These are phyloP conservation scores for Monomorium pharaonis DNA, from an alignment of 1,140 invertebrate genomes.

Conservation along the genomic window DNA sequence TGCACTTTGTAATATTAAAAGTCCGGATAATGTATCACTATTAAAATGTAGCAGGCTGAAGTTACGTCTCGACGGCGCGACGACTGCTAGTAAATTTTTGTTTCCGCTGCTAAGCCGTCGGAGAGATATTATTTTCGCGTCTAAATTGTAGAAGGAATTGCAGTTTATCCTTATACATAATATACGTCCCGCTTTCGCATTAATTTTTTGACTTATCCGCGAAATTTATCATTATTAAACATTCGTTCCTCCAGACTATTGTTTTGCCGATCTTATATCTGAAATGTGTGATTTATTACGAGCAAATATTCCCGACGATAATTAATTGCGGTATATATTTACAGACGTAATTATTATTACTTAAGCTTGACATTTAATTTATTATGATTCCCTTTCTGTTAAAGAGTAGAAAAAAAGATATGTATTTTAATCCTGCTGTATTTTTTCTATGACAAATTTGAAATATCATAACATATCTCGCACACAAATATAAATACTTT, in stretches of 20 bases:
- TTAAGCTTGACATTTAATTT: not conserved
- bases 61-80: conserved; percentile 21
- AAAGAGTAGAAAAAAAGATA: not conserved
- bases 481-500: not conserved
- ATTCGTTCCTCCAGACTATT: not conserved
- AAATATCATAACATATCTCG: not conserved
- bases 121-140: conserved; percentile 45
- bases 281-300: conserved; percentile 15
- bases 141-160: conserved; percentile 23
- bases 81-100: conserved; percentile 57
- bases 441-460: not conserved
- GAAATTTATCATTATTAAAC: conserved; percentile 52
- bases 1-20: conserved; percentile 67
- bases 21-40: conserved; percentile 55
- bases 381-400: not conserved
- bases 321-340: conserved; percentile 7
- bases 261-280: conserved; percentile 11
- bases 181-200: conserved; percentile 9
- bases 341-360: conserved; percentile 17
- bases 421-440: not conserved
- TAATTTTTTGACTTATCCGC: conserved; percentile 14
- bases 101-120: conserved; percentile 25
- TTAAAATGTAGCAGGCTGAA: conserved; percentile 52
- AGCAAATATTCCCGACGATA: not conserved
- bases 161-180: conserved; percentile 16